Conservation (phyloP, 2,113 vertebrate genomes). For the Hirundichthys speculiger region DNA sequence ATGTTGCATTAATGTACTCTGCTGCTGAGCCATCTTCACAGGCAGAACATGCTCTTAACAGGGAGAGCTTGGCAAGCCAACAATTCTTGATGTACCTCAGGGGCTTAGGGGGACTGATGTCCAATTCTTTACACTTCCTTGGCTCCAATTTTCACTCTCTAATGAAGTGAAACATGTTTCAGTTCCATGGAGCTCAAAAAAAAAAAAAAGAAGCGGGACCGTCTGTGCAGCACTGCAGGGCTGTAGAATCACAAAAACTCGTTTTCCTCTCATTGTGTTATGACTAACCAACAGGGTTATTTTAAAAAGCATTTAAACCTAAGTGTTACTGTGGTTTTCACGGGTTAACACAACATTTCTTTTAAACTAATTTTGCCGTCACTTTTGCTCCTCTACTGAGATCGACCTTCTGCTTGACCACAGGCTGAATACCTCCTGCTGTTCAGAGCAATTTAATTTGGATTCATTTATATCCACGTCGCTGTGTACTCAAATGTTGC, state of each 20-base stretch:
- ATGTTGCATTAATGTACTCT: constrained; percentile 55
- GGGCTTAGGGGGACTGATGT: constrained; percentile 59
- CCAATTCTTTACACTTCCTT: constrained; percentile 72
- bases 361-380: too few species aligned
- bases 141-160: constrained; percentile 69
- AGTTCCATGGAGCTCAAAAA: constrained; percentile 33
- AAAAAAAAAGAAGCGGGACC: neutral
- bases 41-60: constrained; percentile 61
- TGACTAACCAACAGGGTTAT: too few species aligned
- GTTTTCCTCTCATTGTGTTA: neutral
- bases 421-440: constrained; percentile 31
- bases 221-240: constrained; percentile 22
- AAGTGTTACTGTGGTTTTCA: too few species aligned
- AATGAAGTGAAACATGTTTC: constrained; percentile 72
- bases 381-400: too few species aligned
- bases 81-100: constrained; percentile 60
- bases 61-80: constrained; percentile 38
- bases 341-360: too few species aligned
- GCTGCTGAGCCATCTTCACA: constrained; percentile 44
- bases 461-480: constrained; percentile 51
- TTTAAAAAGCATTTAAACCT: too few species aligned
- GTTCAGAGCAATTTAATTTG: constrained; percentile 56
- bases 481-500: constrained; percentile 25
- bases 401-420: constrained; percentile 12
- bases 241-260: constrained; percentile 6